A percentile compares a stretch with the other conserved stretches of the same genome.
phyloP scores from a whole-genome alignment of 1,140 invertebrate genomes.

The Cotesia chilonis region DNA sequence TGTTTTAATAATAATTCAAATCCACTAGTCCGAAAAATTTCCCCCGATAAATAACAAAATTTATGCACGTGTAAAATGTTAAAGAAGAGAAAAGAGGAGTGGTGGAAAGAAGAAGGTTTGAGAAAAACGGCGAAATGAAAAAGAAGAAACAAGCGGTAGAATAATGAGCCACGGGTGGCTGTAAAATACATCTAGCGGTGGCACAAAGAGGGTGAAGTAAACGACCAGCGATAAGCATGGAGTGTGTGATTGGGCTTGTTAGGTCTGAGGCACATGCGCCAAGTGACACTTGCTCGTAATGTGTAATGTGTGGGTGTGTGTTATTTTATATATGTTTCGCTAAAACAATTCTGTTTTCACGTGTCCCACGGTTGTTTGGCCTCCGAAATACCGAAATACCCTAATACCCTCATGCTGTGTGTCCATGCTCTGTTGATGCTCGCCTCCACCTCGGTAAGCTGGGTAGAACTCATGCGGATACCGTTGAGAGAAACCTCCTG shows the following conservation, averaged over 20 bases:
- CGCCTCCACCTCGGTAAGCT: too few species aligned
- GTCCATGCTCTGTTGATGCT: too few species aligned
- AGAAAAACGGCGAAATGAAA: slow-evolving; percentile 9
- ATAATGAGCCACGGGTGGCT: slow-evolving; percentile 1
- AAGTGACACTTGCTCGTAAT: neutral
- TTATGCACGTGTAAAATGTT: neutral
- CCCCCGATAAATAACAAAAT: neutral
- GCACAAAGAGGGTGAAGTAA: neutral
- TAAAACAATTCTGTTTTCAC: slow-evolving; percentile 10
- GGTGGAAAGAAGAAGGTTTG: neutral
- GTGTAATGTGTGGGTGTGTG: neutral
- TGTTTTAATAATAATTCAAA: too few species aligned
- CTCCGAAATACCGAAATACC: neutral
- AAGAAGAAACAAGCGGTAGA: neutral
- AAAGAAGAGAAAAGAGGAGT: too few species aligned
- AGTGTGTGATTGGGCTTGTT: slow-evolving; percentile 1
- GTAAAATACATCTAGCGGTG: slow-evolving; percentile 1
- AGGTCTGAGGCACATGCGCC: neutral
- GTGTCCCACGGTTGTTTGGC: neutral
- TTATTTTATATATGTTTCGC: too few species aligned
- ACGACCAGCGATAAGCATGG: slow-evolving; percentile 5
- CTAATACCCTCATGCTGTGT: neutral
- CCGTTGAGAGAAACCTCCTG: neutral
- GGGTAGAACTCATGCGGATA: too few species aligned
- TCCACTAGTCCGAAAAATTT: too few species aligned